phyloP scores from a whole-genome alignment of 2,888 invertebrate genomes.

The Leptopterna dolabrata region DNA sequence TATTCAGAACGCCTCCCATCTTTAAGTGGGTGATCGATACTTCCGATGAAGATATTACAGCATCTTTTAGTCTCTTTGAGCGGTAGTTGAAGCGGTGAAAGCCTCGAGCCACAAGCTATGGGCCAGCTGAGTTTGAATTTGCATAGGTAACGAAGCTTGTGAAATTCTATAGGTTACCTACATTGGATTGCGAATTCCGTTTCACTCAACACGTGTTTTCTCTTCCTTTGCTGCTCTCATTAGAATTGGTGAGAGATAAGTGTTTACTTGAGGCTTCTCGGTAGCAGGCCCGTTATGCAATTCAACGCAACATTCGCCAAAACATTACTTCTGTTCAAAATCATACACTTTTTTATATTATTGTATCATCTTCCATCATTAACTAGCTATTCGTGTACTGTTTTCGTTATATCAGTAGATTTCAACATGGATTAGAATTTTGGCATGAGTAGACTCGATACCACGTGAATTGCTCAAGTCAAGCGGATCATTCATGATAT shows the following conservation, averaged over 20 bases:
- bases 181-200: constrained; percentile 14
- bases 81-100: constrained; percentile 1
- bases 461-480: too few species aligned
- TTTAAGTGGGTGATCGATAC: neutral
- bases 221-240: constrained; percentile 27
- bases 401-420: too few species aligned
- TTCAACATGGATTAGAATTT: too few species aligned
- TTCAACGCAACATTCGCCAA: neutral
- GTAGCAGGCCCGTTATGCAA: neutral
- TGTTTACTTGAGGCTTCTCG: neutral
- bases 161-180: constrained; percentile 15
- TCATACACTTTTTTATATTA: too few species aligned
- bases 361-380: too few species aligned
- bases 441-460: too few species aligned
- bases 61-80: neutral
- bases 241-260: neutral
- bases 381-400: too few species aligned
- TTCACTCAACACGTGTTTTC: constrained; percentile 37
- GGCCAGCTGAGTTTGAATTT: constrained; percentile 42
- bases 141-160: constrained; percentile 51
- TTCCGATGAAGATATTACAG: neutral
- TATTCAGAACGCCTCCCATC: too few species aligned
- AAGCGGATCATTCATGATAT: too few species aligned
- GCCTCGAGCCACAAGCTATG: neutral
- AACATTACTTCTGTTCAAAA: too few species aligned